Conservation (phyloP, 2,888 invertebrate species). For the Stenchaetothrips biformis region DNA sequence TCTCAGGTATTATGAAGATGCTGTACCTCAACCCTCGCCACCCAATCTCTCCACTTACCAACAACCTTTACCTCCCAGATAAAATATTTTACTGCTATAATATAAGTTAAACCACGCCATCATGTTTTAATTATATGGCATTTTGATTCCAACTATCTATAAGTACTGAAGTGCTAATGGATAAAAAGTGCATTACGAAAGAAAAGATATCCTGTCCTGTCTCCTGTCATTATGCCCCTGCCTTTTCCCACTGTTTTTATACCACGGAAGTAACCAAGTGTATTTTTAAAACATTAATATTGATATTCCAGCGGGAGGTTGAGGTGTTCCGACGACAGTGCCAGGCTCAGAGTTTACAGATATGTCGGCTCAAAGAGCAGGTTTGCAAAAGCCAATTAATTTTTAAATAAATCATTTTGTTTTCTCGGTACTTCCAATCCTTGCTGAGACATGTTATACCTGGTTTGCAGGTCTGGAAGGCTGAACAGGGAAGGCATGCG, state of each 20-base stretch:
- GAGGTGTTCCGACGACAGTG: background rate
- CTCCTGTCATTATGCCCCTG: background rate
- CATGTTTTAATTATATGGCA: background rate
- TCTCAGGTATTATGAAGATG: conserved; percentile 8
- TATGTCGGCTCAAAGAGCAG: conserved; percentile 1
- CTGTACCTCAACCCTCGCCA: background rate
- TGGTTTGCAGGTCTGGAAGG: background rate
- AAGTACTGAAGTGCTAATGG: background rate
- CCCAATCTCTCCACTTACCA: background rate
- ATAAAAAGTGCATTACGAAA: too few relatives aligned
- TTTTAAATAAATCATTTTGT: background rate
- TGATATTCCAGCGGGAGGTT: background rate
- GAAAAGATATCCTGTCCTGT: too few relatives aligned
- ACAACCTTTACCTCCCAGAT: too few relatives aligned
- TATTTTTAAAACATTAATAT: background rate
- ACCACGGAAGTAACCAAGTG: background rate
- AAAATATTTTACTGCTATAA: too few relatives aligned
- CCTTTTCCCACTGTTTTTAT: background rate
- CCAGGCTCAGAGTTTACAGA: conserved; percentile 7
- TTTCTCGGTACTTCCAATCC: background rate
- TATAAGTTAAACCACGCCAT: too few relatives aligned
- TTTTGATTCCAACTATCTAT: background rate
- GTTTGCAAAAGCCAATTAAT: background rate
- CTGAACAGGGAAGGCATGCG: background rate
- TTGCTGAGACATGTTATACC: background rate